These are phyloP conservation scores for Istiophorus platypterus DNA, from an alignment of 2,113 vertebrate genomes.

Conservation along the genomic window DNA sequence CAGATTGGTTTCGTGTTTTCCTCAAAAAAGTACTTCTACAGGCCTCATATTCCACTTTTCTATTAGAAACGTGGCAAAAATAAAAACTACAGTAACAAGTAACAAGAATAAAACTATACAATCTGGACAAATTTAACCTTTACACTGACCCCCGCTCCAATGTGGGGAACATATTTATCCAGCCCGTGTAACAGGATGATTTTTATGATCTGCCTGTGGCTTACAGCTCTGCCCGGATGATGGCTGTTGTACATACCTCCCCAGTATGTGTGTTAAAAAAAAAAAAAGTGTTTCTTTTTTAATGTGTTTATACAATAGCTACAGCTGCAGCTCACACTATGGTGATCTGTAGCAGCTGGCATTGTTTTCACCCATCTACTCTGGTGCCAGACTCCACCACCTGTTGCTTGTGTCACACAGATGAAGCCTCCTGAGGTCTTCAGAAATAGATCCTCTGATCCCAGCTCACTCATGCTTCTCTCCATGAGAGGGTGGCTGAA, in stretches of 20 bases:
- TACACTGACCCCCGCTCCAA: background rate
- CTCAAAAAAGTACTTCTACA: background rate
- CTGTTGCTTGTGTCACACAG: conserved; percentile 58
- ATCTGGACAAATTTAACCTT: too few relatives aligned
- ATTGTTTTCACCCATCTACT: conserved; percentile 57
- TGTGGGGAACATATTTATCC: background rate
- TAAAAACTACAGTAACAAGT: too few relatives aligned
- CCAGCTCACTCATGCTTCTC: background rate
- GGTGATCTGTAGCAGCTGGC: conserved; percentile 59
- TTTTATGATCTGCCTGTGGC: background rate
- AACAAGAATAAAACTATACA: background rate
- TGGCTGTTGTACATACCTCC: conserved; percentile 9
- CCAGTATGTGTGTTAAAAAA: conserved; percentile 10
- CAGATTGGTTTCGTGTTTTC: background rate
- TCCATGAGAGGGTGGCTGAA: background rate
- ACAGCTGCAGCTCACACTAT: conserved; percentile 19
- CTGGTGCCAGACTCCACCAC: conserved; percentile 50
- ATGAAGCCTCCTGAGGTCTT: conserved; percentile 47
- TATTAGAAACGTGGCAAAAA: background rate
- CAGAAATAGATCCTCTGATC: conserved; percentile 49
- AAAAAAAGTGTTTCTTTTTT: conserved; percentile 5
- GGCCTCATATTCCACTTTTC: background rate
- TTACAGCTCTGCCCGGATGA: background rate
- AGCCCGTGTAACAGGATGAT: background rate
- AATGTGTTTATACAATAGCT: conserved; percentile 29